Conservation (phyloP, 2,888 invertebrate genomes). For the Ganaspis brasiliensis region DNA sequence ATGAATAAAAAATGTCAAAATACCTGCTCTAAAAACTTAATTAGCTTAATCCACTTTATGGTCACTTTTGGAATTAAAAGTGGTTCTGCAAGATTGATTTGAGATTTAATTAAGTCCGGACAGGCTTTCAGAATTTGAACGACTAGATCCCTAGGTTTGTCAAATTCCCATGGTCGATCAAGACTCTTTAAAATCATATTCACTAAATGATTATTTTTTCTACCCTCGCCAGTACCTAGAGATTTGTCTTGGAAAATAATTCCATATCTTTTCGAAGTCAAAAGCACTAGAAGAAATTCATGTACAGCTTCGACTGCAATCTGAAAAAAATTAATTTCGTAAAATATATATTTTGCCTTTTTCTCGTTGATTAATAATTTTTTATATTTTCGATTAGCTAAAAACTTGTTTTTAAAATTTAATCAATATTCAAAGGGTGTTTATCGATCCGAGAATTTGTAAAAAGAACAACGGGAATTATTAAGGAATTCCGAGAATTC, state of each 20-base stretch:
- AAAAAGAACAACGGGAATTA: too few relatives aligned
- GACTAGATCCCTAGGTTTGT: conserved; percentile 84
- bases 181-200: conserved; percentile 85
- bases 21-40: conserved; percentile 73
- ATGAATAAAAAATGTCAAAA: too few relatives aligned
- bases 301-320: conserved; percentile 84
- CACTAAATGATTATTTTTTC: conserved; percentile 84
- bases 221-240: conserved; percentile 83
- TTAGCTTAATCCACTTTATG: conserved; percentile 73
- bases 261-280: conserved; percentile 89
- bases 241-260: conserved; percentile 88
- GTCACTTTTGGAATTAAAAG: conserved; percentile 83
- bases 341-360: too few relatives aligned
- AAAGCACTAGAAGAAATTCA: conserved; percentile 87
- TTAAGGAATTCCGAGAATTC: too few relatives aligned
- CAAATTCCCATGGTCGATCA: conserved; percentile 87
- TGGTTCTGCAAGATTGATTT: conserved; percentile 83
- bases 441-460: too few relatives aligned
- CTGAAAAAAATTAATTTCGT: conserved; percentile 65
- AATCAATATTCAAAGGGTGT: too few relatives aligned
- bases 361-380: too few relatives aligned
- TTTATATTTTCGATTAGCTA: too few relatives aligned
- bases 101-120: conserved; percentile 87
- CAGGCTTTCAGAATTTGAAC: conserved; percentile 85
- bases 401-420: too few relatives aligned